These are phyloP conservation scores for Dendrolimus pini DNA, from an alignment of 2,888 invertebrate species.

Conservation along the genomic window DNA sequence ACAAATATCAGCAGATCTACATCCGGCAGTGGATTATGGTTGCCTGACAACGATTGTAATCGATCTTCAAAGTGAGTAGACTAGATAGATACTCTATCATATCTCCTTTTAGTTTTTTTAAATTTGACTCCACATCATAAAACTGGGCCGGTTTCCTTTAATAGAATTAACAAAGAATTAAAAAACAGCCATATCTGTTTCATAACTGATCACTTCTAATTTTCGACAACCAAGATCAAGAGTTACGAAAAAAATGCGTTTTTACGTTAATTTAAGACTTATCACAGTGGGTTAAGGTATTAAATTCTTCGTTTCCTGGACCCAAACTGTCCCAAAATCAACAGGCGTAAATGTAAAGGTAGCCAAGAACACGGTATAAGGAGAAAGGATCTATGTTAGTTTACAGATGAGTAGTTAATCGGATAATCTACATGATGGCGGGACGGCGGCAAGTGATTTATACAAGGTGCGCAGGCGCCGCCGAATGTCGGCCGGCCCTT, in stretches of 20 bases:
- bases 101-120: too few relatives aligned
- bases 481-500: conserved; percentile 29
- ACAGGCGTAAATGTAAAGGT: conserved; percentile 49
- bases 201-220: conserved; percentile 38
- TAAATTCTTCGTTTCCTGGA: conserved; percentile 10
- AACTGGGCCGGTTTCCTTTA: too few relatives aligned
- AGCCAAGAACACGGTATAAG: conserved; percentile 32
- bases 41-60: too few relatives aligned
- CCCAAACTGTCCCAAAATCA: conserved; percentile 26
- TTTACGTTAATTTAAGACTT: not conserved
- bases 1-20: too few relatives aligned
- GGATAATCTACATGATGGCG: conserved; percentile 60
- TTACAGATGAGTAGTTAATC: conserved; percentile 64
- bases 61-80: too few relatives aligned
- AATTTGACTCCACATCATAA: too few relatives aligned
- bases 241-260: not conserved
- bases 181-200: conserved; percentile 31
- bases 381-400: conserved; percentile 42
- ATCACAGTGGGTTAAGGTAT: not conserved
- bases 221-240: conserved; percentile 6
- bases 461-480: conserved; percentile 58
- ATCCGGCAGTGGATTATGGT: too few relatives aligned
- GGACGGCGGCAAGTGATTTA: conserved; percentile 59
- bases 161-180: too few relatives aligned
- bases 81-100: too few relatives aligned